These are phyloP conservation scores for Scalopus aquaticus DNA, from an alignment of 2,113 vertebrate species.

Conservation along the genomic window DNA sequence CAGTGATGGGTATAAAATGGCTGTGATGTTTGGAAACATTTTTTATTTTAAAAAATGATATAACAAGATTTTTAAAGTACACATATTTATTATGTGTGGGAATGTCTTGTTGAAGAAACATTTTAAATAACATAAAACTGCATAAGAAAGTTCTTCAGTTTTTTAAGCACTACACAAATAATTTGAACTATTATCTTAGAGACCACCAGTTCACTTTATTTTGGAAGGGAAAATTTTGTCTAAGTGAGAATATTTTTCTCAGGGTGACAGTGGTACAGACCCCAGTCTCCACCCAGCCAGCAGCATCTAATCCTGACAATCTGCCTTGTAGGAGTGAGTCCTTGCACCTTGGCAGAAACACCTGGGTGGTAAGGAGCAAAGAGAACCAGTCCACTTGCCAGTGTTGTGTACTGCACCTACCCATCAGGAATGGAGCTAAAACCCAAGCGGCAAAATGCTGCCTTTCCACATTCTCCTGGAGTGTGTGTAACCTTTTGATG, in stretches of 20 bases:
- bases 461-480: neutral
- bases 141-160: slow-evolving; percentile 34
- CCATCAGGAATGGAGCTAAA: neutral
- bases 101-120: slow-evolving; percentile 33
- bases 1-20: neutral
- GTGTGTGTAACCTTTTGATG: neutral
- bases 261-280: neutral
- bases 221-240: neutral
- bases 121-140: slow-evolving; percentile 36
- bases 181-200: neutral
- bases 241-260: neutral
- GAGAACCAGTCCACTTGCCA: neutral
- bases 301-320: neutral
- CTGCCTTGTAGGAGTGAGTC: neutral
- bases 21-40: neutral
- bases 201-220: neutral
- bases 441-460: neutral
- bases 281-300: neutral
- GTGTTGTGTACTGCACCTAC: too few relatives aligned
- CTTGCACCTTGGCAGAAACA: neutral
- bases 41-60: neutral
- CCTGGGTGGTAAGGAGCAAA: neutral
- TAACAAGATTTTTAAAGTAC: neutral
- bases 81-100: neutral
- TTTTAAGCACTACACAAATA: slow-evolving; percentile 40